Evolutionary conservation across 2,113 vertebrate species (phyloP), one percentile per base, ranked within the genome.

Genomic region (Rhinogobius similis): DNA sequence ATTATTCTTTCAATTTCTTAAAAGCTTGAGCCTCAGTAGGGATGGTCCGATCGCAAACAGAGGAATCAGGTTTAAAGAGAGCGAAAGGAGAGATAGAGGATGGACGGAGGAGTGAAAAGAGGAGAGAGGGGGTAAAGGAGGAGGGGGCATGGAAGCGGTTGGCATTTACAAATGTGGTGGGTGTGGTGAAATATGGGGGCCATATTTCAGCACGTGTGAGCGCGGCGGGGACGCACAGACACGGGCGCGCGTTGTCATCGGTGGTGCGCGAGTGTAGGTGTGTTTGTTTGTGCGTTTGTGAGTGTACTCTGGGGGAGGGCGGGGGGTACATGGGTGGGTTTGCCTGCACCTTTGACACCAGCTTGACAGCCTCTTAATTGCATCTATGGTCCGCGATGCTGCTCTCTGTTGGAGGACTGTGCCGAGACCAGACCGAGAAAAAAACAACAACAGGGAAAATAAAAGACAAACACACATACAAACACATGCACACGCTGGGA

Each of bases 1-100:
- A 89, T 88, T 82, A 85, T 84, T 86, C 87, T 80, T 86, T 90
- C 87, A 89, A 88, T 92, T 90, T 91, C 86, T 87, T 91, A 90
- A 91, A 90, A 90, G 87, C 88, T 61, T 26, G 83, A 79, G 81
- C 84, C 75, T 84, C 73, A 14, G 46, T 64, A 36, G 70, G 73
- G 82, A 84, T 53, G 76, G 77, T 87, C 86, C 86, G 87, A 84
- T 87, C 62, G 65, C 13, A 21, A 39, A 58, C 63, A 65, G 75
- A 79, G 71, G 67, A 52, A 71, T 55, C 61, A 70, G 77, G 71
- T 52, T 24, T 29, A 61, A n/a, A 61, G 48, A 68, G 75, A 65
- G 6, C 4, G 18, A 20, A 5, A 10, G 23, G 52, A 55, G 52
- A 52, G 48, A 52, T n/a, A 52, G n/a, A 52, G 48, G 21, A 58